Evolutionary conservation across 2,888 invertebrate genomes (phyloP).

Genomic region (Agonopterix arenella): DNA sequence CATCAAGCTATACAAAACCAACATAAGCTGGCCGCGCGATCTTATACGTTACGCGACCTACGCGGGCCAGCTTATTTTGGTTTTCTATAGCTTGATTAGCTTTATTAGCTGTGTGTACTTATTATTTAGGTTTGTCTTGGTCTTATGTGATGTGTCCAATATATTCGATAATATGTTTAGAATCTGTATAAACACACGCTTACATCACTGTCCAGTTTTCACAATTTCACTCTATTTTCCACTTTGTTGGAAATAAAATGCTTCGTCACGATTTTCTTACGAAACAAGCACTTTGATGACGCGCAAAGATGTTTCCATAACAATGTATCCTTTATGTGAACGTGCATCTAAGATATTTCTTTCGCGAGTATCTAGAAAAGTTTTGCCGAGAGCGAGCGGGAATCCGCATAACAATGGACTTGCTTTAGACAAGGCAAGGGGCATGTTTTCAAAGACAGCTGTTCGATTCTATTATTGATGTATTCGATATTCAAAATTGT

Average conservation of each 20-base stretch:
- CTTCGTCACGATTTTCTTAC: conserved; percentile 10
- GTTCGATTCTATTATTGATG: conserved; percentile 23
- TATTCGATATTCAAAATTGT: conserved; percentile 15
- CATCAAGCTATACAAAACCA: too few species aligned
- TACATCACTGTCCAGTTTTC: too few species aligned
- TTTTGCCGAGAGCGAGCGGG: conserved; percentile 25
- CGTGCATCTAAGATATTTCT: conserved; percentile 1
- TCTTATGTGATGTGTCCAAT: too few species aligned
- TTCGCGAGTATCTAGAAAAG: conserved; percentile 16
- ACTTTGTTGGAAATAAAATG: conserved; percentile 7
- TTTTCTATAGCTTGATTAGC: too few species aligned
- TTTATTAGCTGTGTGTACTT: too few species aligned
- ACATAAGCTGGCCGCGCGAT: too few species aligned
- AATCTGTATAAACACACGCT: too few species aligned
- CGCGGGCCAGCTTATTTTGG: too few species aligned
- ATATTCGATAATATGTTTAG: too few species aligned
- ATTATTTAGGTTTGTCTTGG: too few species aligned
- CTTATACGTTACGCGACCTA: too few species aligned
- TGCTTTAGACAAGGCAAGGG: conserved; percentile 21
- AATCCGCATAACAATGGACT: conserved; percentile 36
- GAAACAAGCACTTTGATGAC: conserved; percentile 2
- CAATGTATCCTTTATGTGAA: conserved; percentile 2
- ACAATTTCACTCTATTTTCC: background rate
- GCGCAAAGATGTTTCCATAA: conserved; percentile 6
- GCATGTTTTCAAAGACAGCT: conserved; percentile 25